Conservation (phyloP, 1,140 invertebrate species). For the Hestina assimilis region DNA sequence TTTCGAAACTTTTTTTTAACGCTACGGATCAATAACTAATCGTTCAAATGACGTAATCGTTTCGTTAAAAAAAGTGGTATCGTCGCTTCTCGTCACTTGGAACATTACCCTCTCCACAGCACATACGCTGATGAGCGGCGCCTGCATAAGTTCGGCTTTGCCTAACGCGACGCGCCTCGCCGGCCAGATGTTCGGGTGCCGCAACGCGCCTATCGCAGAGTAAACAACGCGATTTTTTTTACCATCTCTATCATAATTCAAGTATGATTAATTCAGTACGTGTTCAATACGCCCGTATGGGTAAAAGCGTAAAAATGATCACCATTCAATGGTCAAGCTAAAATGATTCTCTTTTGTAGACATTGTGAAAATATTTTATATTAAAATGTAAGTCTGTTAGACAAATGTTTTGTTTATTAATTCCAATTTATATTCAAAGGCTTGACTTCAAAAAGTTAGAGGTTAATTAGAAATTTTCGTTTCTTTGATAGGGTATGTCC, state of each 20-base stretch:
- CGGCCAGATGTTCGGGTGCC: conserved; percentile 26
- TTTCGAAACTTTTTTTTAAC: too few relatives aligned
- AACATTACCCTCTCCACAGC: conserved; percentile 23
- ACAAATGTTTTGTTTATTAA: too few relatives aligned
- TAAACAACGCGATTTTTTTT: conserved; percentile 31
- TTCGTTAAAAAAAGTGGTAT: too few relatives aligned
- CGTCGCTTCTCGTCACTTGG: conserved; percentile 20
- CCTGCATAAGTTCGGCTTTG: conserved; percentile 35
- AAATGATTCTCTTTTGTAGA: background rate
- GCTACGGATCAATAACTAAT: too few relatives aligned
- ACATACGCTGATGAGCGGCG: conserved; percentile 45
- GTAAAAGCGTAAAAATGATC: background rate
- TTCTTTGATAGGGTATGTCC: too few relatives aligned
- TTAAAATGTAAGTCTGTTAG: too few relatives aligned
- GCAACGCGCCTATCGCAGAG: conserved; percentile 13
- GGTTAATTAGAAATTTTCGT: too few relatives aligned
- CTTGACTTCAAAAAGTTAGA: too few relatives aligned
- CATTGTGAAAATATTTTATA: background rate
- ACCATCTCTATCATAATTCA: background rate
- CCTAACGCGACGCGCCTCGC: conserved; percentile 19
- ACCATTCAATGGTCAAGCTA: background rate
- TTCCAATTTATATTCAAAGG: too few relatives aligned
- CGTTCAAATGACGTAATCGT: too few relatives aligned
- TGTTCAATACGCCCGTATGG: background rate
- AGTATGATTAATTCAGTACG: background rate